Conservation (phyloP, 2,113 vertebrate species). For the Chionodraco myersi region DNA sequence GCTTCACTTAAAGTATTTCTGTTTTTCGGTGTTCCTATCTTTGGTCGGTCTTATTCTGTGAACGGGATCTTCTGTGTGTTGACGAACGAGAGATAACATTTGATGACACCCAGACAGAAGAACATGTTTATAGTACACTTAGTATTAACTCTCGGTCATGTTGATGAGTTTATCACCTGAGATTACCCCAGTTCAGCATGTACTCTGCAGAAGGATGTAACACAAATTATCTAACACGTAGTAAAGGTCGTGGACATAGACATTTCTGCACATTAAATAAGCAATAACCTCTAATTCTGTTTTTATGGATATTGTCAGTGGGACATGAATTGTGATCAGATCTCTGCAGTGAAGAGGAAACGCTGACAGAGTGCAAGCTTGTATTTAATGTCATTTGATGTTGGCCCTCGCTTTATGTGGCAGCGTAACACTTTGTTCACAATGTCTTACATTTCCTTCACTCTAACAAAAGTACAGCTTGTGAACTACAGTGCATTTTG, state of each 20-base stretch:
- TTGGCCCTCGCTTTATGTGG: not conserved
- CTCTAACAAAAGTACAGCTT: not conserved
- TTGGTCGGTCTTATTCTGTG: slow-evolving; percentile 2
- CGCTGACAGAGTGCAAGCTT: not conserved
- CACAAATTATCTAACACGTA: not conserved
- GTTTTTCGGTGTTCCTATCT: slow-evolving; percentile 8
- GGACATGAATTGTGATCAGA: not conserved
- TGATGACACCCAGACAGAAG: slow-evolving; percentile 25
- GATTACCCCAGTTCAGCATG: slow-evolving; percentile 36
- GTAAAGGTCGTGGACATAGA: not conserved
- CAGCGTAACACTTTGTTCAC: not conserved
- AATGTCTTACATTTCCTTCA: not conserved
- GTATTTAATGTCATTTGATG: not conserved
- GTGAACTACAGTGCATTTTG: not conserved
- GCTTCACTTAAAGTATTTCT: not conserved
- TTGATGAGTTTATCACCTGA: slow-evolving; percentile 41
- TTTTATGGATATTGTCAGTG: slow-evolving; percentile 2
- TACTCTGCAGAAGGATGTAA: not conserved
- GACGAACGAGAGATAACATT: slow-evolving; percentile 47
- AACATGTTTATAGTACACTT: slow-evolving; percentile 67
- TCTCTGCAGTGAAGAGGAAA: not conserved
- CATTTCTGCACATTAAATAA: not conserved
- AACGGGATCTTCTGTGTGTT: slow-evolving; percentile 40
- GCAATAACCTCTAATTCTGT: not conserved
- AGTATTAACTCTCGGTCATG: slow-evolving; percentile 60